Percentiles rank a stretch among this genome's conserved stretches.
Evolutionary conservation across 2,113 vertebrate species (phyloP).

Genomic region (Thalassoma bifasciatum): DNA sequence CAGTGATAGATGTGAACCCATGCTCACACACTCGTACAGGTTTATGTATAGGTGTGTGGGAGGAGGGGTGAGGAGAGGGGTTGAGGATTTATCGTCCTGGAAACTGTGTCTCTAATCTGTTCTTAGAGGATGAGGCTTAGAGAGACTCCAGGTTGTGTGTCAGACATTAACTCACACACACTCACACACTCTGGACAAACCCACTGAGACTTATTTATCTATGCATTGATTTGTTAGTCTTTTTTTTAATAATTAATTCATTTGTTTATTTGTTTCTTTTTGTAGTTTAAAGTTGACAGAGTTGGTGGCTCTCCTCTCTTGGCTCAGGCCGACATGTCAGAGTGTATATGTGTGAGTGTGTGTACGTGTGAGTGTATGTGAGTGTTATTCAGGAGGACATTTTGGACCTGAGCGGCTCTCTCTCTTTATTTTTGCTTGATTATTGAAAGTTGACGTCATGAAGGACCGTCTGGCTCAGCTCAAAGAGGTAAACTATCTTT

Average conservation of each 20-base stretch:
- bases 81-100: slow-evolving; percentile 69
- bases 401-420: slow-evolving; percentile 8
- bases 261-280: not conserved
- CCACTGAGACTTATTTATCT: not conserved
- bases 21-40: not conserved
- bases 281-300: too few relatives aligned
- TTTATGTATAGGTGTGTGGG: not conserved
- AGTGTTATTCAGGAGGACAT: slow-evolving; percentile 37
- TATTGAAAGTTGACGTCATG: slow-evolving; percentile 80
- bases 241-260: not conserved
- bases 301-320: not conserved
- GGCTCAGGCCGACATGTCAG: not conserved
- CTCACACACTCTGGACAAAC: not conserved
- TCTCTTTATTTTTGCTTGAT: not conserved
- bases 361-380: not conserved
- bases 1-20: too few relatives aligned
- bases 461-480: slow-evolving; percentile 95
- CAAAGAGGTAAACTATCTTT: slow-evolving; percentile 84
- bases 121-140: slow-evolving; percentile 84
- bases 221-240: not conserved
- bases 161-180: not conserved
- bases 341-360: not conserved
- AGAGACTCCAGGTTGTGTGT: slow-evolving; percentile 62
- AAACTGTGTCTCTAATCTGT: slow-evolving; percentile 80
- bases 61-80: slow-evolving; percentile 15